Evolutionary conservation across 2,113 vertebrate species (phyloP), one percentile per base, ranked within the genome.

Genomic region (Macrotis lagotis): DNA sequence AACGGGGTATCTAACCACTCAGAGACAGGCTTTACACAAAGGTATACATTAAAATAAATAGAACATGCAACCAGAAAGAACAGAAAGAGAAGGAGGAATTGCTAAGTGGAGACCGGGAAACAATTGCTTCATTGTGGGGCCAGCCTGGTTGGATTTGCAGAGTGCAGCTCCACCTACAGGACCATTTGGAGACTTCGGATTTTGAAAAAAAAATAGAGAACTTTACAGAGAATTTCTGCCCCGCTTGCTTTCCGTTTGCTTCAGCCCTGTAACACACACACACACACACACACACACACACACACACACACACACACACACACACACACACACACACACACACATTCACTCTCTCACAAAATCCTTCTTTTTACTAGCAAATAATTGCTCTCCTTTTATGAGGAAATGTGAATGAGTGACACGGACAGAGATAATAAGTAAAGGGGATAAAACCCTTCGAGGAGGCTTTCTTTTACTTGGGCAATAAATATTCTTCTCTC

Each of bases 161-260:
- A 99, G 98, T 98, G 98, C 96, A 99, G 99, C 99, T 97, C 99
- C 99, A 99, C 99, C 99, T 99, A 99, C 99, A 99, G 99, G 99
- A 98, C 97, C 91, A 50, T 97, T 91, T 0, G 98, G 52, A 98
- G 96, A 98, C 97, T 96, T 96, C 96, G 88, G 90, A 90, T 52
- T 97, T 91, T 93, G 59, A 51, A 94, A 94, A 94, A 52, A 52
- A 52, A 83, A 44, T 83, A 24, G 90, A 22, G 51, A 95, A 96
- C 49, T 91, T 95, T 25, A 44, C 47, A 51, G 7, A 50, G 89
- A 90, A 11, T 51, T 95, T 95, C 8, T 88, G 93, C 93, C 50
- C 47, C 4, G 51, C 25, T 96, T 24, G 16, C 94, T 96, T 59
- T 92, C 25, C 44, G 4, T 0, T 0, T 88, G 22, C 37, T 96